These are phyloP conservation scores for Mellilla xanthometata DNA, from an alignment of 2,888 invertebrate species.

Conservation along the genomic window DNA sequence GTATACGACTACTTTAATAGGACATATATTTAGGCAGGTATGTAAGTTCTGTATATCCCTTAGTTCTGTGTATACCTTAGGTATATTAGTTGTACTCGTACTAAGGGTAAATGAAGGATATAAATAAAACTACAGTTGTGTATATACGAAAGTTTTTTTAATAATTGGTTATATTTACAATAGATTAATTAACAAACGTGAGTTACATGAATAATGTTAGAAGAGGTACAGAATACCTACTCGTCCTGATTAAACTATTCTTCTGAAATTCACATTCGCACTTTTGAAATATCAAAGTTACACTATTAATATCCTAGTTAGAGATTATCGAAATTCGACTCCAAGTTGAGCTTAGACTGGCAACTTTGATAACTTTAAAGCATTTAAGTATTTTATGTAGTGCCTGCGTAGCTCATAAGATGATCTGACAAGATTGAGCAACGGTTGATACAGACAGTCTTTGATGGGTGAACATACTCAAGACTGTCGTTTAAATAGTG, in stretches of 20 bases:
- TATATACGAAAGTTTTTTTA: constrained; percentile 79
- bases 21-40: too few relatives aligned
- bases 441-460: too few relatives aligned
- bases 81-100: too few relatives aligned
- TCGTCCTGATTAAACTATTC: constrained; percentile 2
- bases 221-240: constrained; percentile 44
- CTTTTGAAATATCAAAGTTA: constrained; percentile 53
- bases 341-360: neutral
- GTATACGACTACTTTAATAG: too few relatives aligned
- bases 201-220: constrained; percentile 73
- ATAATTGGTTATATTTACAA: constrained; percentile 82
- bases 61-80: too few relatives aligned
- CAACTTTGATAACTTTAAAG: neutral
- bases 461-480: too few relatives aligned
- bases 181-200: constrained; percentile 80
- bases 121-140: constrained; percentile 52
- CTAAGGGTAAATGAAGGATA: neutral
- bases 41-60: too few relatives aligned
- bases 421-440: too few relatives aligned
- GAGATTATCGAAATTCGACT: constrained; percentile 50
- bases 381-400: too few relatives aligned
- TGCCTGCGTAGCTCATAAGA: too few relatives aligned
- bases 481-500: too few relatives aligned
- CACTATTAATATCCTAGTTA: constrained; percentile 41
- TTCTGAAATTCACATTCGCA: constrained; percentile 52